phyloP scores from a whole-genome alignment of 2,797 vertebrate species.

The Furcifer pardalis region DNA sequence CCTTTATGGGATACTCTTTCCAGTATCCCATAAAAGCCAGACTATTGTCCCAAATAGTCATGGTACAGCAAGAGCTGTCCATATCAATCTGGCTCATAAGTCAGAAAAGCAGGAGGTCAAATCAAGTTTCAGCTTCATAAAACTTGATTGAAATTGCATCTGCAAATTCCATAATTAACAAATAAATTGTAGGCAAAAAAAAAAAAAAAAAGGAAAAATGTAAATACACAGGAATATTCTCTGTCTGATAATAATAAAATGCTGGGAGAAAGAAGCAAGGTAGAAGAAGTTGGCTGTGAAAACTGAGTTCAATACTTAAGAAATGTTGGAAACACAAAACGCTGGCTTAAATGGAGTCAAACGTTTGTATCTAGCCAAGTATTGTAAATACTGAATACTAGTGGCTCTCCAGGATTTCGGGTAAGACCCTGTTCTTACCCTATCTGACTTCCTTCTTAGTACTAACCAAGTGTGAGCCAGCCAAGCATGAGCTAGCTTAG shows the following conservation, averaged over 20 bases:
- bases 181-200: neutral
- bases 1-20: neutral
- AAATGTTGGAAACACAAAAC: no score
- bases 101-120: conserved; percentile 7
- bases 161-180: neutral
- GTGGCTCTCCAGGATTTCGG: no score
- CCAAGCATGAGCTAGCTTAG: no score
- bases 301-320: neutral
- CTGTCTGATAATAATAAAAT: neutral
- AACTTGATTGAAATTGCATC: neutral
- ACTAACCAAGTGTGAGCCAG: no score
- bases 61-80: no score
- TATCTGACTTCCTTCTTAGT: no score
- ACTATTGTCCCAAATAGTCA: neutral
- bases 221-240: neutral
- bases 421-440: no score
- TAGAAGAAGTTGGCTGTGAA: neutral
- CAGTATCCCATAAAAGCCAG: neutral
- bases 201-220: neutral
- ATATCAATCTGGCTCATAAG: neutral
- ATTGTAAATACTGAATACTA: no score
- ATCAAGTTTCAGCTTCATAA: conserved; percentile 19
- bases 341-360: no score
- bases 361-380: no score
- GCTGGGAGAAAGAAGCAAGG: neutral